Evolutionary conservation across 2,797 vertebrate genomes (phyloP).

Genomic region (Naso thynnoides): DNA sequence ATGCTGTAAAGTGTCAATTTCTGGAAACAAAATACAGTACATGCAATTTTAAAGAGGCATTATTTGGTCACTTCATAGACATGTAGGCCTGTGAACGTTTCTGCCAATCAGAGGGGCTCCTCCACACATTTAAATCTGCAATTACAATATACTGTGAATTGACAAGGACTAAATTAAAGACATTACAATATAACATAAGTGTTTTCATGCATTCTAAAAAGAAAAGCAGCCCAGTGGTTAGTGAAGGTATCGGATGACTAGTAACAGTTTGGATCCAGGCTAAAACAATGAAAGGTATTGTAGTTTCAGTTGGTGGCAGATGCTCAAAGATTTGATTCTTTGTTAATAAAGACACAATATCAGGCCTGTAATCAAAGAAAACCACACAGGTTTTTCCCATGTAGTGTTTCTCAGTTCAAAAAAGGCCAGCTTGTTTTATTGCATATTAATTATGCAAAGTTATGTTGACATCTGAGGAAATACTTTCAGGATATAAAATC

Average conservation of each 20-base stretch:
- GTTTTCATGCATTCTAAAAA: neutral
- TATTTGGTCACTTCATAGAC: neutral
- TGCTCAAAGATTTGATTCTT: neutral
- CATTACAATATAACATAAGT: neutral
- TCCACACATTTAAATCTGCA: neutral
- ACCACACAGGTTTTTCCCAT: neutral
- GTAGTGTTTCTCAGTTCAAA: neutral
- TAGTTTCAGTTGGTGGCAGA: neutral
- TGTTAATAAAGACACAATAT: neutral
- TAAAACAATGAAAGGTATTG: neutral
- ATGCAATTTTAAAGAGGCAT: no score
- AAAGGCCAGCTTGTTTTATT: neutral
- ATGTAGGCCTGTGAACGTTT: no score
- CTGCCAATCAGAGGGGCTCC: no score
- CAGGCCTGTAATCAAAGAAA: neutral
- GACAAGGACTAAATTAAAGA: neutral
- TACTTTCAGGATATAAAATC: no score
- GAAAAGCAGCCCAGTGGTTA: neutral
- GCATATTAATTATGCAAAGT: neutral
- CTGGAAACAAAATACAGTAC: no score
- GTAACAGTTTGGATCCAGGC: neutral
- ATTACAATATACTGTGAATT: neutral
- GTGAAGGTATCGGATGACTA: neutral
- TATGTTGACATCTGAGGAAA: neutral
- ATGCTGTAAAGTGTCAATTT: no score